Evolutionary conservation across 2,888 invertebrate genomes (phyloP).

Genomic region (Trichopria drosophilae): DNA sequence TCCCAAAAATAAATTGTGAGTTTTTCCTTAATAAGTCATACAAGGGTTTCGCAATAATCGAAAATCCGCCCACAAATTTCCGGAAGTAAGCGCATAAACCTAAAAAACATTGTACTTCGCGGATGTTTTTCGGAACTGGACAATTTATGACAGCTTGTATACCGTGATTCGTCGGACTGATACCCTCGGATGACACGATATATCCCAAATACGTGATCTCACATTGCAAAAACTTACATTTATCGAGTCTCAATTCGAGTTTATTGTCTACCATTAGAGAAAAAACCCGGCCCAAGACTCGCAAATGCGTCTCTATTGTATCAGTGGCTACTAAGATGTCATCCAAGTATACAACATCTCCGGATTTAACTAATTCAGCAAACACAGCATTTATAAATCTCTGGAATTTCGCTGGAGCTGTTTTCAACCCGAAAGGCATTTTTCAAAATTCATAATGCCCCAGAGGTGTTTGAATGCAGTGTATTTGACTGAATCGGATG

Average conservation of each 20-base stretch:
- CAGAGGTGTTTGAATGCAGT: no score
- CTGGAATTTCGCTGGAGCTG: no score
- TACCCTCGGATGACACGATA: neutral
- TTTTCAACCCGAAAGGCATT: no score
- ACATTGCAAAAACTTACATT: no score
- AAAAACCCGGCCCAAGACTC: neutral
- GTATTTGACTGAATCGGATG: neutral
- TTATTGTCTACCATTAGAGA: neutral
- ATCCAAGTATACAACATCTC: neutral
- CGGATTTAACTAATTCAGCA: neutral
- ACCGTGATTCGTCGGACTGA: neutral
- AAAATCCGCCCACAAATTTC: neutral
- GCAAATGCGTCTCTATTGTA: neutral
- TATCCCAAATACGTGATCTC: neutral
- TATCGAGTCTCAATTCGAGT: no score
- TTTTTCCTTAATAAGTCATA: neutral
- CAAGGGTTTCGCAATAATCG: neutral
- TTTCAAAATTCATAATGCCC: no score
- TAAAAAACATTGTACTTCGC: no score
- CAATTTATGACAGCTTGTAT: neutral
- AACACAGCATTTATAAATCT: neutral
- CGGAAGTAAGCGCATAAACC: neutral
- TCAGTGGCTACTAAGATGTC: neutral
- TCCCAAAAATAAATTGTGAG: no score
- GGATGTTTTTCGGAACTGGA: neutral